Base-by-base conservation (phyloP, 2,113 vertebrate species). In the Lamprologus tigripictilis region DNA sequence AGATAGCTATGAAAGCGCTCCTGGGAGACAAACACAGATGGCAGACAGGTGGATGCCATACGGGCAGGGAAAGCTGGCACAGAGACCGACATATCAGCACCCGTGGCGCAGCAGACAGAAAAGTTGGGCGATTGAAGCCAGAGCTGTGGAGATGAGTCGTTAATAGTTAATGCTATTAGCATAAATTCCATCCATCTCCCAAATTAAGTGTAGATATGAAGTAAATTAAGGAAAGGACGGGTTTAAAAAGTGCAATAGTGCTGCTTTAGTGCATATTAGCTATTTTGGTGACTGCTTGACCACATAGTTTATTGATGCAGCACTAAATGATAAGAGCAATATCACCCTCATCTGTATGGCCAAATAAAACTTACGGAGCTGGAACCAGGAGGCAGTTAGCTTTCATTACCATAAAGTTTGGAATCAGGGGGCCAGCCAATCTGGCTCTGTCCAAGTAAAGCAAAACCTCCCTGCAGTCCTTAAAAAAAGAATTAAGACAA, bases 21-120 rank as follows among this genome's bases (percentile, higher is more conserved):
- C 57, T 40, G 37, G 17, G 88, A 80, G 84, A 83, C n/a, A 79
- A 84, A 86, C 86, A 78, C 93, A 93, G 88, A 92, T 91, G 91
- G 91, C 84, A 79, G 82, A 61, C 86, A 87, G 88, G 87, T 66
- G 61, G 85, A 86, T 71, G 85, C 85, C 90, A 89, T 26, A 49
- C 53, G 47, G 82, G 42, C 55, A n/a, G 79, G 26, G 81, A 88
- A 47, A 83, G 51, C 82, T 89, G 90, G 90, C 88, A 73, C 2
- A 80, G 73, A 66, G 11, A 55, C 1, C 6, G 21, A n/a, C 53
- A 9, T 11, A 80, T 85, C 85, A 86, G 78, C 90, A 88, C 63
- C 76, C 6, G 21, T 10, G 40, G 23, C 3, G 23, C 73, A 33
- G 45, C 73, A 78, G 73, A 78, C 26, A 51, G 26, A 16, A 76